Evolutionary conservation across 1,140 invertebrate species (phyloP), one percentile per base, ranked within the genome.

Genomic region (Mizuhopecten yessoensis): DNA sequence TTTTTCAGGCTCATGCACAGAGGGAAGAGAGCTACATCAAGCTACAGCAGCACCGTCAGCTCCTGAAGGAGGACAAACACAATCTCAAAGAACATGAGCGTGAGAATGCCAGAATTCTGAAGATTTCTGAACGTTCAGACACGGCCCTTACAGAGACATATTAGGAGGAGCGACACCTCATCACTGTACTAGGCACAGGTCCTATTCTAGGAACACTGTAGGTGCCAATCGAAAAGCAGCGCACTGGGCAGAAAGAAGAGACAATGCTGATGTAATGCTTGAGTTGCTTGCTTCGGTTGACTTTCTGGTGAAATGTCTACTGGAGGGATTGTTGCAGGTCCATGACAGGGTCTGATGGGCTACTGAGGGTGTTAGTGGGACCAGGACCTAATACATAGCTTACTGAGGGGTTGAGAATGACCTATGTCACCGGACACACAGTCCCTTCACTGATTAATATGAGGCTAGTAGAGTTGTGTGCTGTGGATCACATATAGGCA

Each of bases 81-180:
- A 75, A 75, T 29, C 57, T 75, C 57, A n/a, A n/a, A 29, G 57
- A 75, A 75, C 57, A 75, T 29, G 57, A 75, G 57, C 57, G 57
- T 9, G 57, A 75, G 57, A 75, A 75, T n/a, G 2, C 11, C 17
- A 1, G 57, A 75, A 75, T 75, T 9, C 0, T 75, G 17, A 75
- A 75, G n/a, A 75, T 75, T 29, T 23, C 57, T n/a, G 57, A 75
- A 75, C 57, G 57, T n/a, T 75, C 57, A 29, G 57, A 75, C n/a
- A 75, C 57, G 11, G 57, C 57, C 9, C 57, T 75, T 0, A 75
- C 57, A 29, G 57, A 75, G 17, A 75, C 57, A n/a, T 75, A 75
- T 75, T 75, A 75, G 42, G 17, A 13, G 9, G 17, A 45, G n/a
- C 29, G 23, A n/a, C 57, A 75, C 3, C n/a, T 29, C 5, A 23